Percentiles rank a stretch among this genome's conserved stretches.
These are phyloP conservation scores for Eledona agricola DNA, from an alignment of 2,888 invertebrate species.

Conservation along the genomic window DNA sequence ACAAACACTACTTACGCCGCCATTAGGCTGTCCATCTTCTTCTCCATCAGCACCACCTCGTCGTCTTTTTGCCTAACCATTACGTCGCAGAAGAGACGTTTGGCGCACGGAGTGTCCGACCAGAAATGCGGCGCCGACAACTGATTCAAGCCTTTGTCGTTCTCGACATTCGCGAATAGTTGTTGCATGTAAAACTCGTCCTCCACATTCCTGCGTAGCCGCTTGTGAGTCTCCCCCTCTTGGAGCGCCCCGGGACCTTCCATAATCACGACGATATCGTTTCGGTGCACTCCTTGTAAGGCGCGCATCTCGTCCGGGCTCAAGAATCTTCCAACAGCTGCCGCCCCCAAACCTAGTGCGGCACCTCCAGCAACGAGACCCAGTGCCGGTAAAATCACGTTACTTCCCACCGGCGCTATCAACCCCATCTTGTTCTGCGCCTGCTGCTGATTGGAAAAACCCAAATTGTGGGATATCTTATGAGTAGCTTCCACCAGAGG, in stretches of 20 bases:
- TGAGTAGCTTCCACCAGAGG: slow-evolving; percentile 82
- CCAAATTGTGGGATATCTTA: slow-evolving; percentile 80
- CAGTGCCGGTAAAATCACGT: slow-evolving; percentile 79
- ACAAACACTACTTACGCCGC: slow-evolving; percentile 71
- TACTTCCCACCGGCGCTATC: slow-evolving; percentile 63
- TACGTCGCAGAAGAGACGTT: slow-evolving; percentile 79
- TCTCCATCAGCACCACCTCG: slow-evolving; percentile 78
- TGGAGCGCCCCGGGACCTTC: slow-evolving; percentile 44
- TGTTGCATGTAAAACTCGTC: slow-evolving; percentile 60
- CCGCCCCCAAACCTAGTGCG: slow-evolving; percentile 79
- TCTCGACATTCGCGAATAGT: slow-evolving; percentile 54
- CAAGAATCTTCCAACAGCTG: slow-evolving; percentile 77
- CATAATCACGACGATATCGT: slow-evolving; percentile 55
- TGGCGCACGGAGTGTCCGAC: slow-evolving; percentile 81
- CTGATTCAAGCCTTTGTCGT: slow-evolving; percentile 49
- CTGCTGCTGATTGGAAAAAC: slow-evolving; percentile 59
- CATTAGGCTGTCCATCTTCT: slow-evolving; percentile 78
- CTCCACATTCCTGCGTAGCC: slow-evolving; percentile 57
- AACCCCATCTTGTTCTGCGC: slow-evolving; percentile 74
- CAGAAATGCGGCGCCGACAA: slow-evolving; percentile 64
- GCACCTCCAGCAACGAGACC: slow-evolving; percentile 85
- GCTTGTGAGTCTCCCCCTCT: slow-evolving; percentile 40
- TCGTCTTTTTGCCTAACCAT: slow-evolving; percentile 76
- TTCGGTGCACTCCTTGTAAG: slow-evolving; percentile 45
- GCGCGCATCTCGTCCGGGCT: slow-evolving; percentile 57